Conservation (phyloP, 2,888 invertebrate species). For the Sussaba pulchella region DNA sequence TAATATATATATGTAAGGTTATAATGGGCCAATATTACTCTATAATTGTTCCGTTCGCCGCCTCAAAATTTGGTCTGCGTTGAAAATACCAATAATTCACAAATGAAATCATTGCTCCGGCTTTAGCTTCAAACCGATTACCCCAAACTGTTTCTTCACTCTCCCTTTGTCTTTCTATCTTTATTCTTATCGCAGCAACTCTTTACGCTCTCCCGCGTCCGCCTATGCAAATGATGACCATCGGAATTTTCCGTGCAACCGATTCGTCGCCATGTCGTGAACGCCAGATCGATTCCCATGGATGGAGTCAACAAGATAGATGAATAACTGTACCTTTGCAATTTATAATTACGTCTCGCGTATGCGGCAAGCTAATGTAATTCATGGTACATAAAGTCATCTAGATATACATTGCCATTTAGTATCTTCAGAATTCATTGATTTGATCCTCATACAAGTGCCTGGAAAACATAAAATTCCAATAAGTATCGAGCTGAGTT, state of each 20-base stretch:
- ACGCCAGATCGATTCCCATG: not conserved
- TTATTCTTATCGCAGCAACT: not conserved
- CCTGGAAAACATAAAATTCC: slow-evolving; percentile 6
- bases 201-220: slow-evolving; percentile 6
- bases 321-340: not conserved
- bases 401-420: slow-evolving; percentile 25
- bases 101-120: not conserved
- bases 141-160: not conserved
- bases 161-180: not conserved
- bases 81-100: not conserved
- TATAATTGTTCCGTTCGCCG: slow-evolving; percentile 13
- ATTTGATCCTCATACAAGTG: slow-evolving; percentile 17
- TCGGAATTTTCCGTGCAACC: not conserved
- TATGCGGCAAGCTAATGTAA: not conserved
- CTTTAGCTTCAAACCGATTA: not conserved
- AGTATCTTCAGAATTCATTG: not conserved
- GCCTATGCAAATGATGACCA: slow-evolving; percentile 10
- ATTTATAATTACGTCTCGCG: not conserved
- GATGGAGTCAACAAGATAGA: not conserved
- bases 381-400: slow-evolving; percentile 15
- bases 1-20: not conserved
- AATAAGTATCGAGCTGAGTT: too few species aligned
- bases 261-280: not conserved
- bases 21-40: not conserved
- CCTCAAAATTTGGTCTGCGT: not conserved